Base-by-base conservation (phyloP, 1,140 invertebrate species). In the Wiebesia pumilae region DNA sequence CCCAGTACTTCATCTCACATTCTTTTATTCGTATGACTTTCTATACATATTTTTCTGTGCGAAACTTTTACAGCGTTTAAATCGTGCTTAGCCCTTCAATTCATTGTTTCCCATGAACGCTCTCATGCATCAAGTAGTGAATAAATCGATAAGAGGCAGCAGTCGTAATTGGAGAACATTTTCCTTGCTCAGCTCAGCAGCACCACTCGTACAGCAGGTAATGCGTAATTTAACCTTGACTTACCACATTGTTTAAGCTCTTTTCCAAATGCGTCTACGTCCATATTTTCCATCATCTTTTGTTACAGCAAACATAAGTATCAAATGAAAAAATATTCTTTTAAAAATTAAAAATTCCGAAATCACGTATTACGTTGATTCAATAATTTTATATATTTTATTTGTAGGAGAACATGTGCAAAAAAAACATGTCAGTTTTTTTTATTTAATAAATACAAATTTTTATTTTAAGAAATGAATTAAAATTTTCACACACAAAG, bases 191-290 rank as follows among this genome's bases (percentile, higher is more conserved):
- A 83, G 10, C 38, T 75, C 83, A 65, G 12, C 69, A 33, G 54
- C 69, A n/a, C 35, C 73, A 47, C 12, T 47, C 19, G 43, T 38
- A 21, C n/a, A 85, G 51, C 84, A 86, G 84, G 79, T 86, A 86
- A 86, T 86, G 80, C 84, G 84, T 86, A 82, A 86, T 86, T 86
- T 81, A 81, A 81, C 84, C 84, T 82, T 81, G 78, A 58, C 24
- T 71, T 12, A 38, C 3, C 30, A 43, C 38, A 27, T 62, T 58
- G 12, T 58, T 58, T 21, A 58, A 58, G 3, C 54, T 58, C 54
- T 58, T n/a, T n/a, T n/a, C n/a, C n/a, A n/a, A n/a, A n/a, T n/a
- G n/a, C n/a, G n/a, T n/a, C n/a, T n/a, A n/a, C n/a, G n/a, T n/a
- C n/a, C n/a, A n/a, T 14, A 47, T 47, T 47, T 47, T 47, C 14